These are phyloP conservation scores for Homarus americanus DNA, from an alignment of 1,140 invertebrate genomes.

Conservation along the genomic window DNA sequence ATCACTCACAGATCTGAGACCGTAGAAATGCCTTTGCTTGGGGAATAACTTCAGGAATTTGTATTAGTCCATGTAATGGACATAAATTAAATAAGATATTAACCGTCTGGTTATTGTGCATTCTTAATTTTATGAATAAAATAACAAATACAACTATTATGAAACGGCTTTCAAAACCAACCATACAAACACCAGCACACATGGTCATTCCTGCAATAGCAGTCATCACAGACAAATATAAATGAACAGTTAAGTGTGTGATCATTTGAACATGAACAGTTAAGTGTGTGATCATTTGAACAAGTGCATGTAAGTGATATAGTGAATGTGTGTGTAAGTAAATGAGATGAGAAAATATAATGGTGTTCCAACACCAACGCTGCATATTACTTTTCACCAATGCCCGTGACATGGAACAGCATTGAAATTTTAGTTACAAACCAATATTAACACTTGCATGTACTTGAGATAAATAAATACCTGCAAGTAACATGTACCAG, in stretches of 20 bases:
- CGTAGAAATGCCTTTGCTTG: neutral
- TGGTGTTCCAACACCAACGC: neutral
- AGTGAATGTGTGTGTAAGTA: neutral
- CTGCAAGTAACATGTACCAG: neutral
- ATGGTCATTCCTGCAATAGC: slow-evolving; percentile 2
- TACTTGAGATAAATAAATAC: neutral
- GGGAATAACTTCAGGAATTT: neutral
- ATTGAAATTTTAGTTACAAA: neutral
- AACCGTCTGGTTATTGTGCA: neutral
- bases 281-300: no score
- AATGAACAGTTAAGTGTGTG: no score
- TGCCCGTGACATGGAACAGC: neutral
- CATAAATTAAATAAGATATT: neutral
- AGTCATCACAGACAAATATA: slow-evolving; percentile 19
- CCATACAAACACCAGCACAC: neutral
- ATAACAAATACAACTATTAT: neutral
- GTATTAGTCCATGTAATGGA: neutral
- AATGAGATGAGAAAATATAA: neutral
- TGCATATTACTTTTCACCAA: neutral
- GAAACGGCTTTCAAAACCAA: neutral
- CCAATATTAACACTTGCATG: neutral
- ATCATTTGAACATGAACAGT: no score
- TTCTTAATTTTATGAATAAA: neutral
- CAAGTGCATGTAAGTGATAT: no score
- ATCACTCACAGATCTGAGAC: slow-evolving; percentile 5